Conservation (phyloP, 2,797 vertebrate species). For the Orestias chungarensis region DNA sequence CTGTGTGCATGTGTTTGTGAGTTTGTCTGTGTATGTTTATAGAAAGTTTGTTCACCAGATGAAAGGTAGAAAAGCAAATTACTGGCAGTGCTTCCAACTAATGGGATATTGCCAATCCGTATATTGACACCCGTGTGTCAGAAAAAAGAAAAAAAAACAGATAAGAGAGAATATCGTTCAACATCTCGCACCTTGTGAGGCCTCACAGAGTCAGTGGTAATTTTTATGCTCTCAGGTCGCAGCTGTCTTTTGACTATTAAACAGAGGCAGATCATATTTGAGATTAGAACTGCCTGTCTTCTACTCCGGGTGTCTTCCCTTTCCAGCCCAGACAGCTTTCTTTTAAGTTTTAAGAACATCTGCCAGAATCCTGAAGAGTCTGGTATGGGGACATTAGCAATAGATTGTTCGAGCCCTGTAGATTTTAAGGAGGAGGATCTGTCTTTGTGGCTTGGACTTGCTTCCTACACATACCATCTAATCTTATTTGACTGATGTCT, state of each 20-base stretch:
- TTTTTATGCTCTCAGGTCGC: background rate
- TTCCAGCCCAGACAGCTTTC: background rate
- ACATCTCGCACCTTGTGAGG: background rate
- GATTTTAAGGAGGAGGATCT: background rate
- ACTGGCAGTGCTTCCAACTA: slow-evolving; percentile 42
- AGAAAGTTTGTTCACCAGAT: slow-evolving; percentile 18
- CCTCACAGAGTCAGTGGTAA: background rate
- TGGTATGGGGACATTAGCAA: background rate
- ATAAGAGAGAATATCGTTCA: slow-evolving; percentile 41
- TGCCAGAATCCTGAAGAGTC: background rate
- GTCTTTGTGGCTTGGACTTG: too few species aligned
- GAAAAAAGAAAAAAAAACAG: slow-evolving; percentile 40
- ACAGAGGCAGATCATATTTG: background rate
- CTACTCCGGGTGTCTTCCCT: background rate
- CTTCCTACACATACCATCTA: background rate
- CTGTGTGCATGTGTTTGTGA: slow-evolving; percentile 16
- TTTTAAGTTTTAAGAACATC: slow-evolving; percentile 1
- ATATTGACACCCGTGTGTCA: slow-evolving; percentile 60
- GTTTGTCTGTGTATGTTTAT: slow-evolving; percentile 9
- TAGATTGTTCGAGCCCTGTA: background rate
- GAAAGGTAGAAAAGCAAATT: slow-evolving; percentile 50
- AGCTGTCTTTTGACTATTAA: slow-evolving; percentile 25
- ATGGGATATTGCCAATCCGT: slow-evolving; percentile 44
- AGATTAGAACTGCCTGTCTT: background rate
- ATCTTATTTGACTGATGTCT: background rate